Percentiles rank a stretch among this genome's conserved stretches.
phyloP scores from a whole-genome alignment of 2,888 invertebrate species.

The Malacosoma neustria region DNA sequence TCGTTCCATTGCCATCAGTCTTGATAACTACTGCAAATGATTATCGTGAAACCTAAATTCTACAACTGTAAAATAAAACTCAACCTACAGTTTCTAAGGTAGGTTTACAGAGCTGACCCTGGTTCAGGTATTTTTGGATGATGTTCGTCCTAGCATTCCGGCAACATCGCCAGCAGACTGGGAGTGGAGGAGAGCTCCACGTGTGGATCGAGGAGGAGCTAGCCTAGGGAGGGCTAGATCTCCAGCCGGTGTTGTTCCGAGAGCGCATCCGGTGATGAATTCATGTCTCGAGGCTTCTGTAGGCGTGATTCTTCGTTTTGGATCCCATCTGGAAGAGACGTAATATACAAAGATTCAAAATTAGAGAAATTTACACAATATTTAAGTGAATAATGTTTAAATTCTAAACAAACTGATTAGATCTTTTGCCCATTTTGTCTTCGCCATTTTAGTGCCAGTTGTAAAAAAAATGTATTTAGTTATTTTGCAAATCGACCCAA shows the following conservation, averaged over 20 bases:
- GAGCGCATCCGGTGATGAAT: conserved; percentile 77
- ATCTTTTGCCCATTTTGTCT: no score
- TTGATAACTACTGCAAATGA: no score
- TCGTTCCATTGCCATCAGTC: no score
- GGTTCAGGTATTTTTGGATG: conserved; percentile 53
- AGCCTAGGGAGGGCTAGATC: conserved; percentile 60
- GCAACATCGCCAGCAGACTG: conserved; percentile 80
- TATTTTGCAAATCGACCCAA: no score
- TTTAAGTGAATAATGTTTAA: neutral
- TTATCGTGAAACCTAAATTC: no score
- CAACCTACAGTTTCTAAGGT: neutral
- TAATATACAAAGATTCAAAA: no score
- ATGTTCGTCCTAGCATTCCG: conserved; percentile 78
- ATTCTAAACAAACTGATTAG: neutral
- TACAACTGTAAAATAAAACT: neutral
- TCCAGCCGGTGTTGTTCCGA: conserved; percentile 55
- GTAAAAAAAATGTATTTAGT: no score
- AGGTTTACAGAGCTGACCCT: conserved; percentile 23
- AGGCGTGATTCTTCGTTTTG: conserved; percentile 91
- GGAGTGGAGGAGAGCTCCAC: conserved; percentile 72
- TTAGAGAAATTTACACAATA: no score
- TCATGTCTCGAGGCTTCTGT: conserved; percentile 93
- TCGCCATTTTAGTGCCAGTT: no score
- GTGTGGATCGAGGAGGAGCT: conserved; percentile 44
- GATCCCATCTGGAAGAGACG: conserved; percentile 86